phyloP scores from a whole-genome alignment of 2,888 invertebrate species.

The Octonoba sinensis region DNA sequence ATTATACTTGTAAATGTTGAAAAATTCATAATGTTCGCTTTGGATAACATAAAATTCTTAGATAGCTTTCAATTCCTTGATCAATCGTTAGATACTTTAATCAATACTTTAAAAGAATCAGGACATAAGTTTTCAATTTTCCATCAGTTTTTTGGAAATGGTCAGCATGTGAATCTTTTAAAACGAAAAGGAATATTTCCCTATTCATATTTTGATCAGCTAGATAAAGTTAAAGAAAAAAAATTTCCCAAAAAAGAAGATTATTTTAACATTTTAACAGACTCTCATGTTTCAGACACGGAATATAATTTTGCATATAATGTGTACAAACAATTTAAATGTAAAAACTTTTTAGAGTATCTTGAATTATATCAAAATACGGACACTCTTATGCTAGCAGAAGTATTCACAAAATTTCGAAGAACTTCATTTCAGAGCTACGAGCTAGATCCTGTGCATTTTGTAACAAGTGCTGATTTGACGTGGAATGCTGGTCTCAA shows the following conservation, averaged over 20 bases:
- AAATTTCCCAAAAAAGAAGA: constrained; percentile 6
- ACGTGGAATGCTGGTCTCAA: constrained; percentile 69
- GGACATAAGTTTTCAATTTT: constrained; percentile 17
- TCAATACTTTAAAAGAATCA: constrained; percentile 36
- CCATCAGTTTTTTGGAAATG: neutral
- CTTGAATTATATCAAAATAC: constrained; percentile 17
- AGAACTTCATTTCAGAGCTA: neutral
- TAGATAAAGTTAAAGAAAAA: constrained; percentile 11
- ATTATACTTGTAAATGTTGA: constrained; percentile 11
- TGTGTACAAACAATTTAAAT: constrained; percentile 16
- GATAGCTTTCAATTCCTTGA: constrained; percentile 65
- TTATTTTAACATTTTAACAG: constrained; percentile 17
- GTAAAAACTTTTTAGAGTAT: constrained; percentile 9
- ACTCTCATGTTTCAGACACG: neutral
- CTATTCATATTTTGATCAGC: constrained; percentile 16
- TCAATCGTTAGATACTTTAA: constrained; percentile 33
- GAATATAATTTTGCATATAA: constrained; percentile 20
- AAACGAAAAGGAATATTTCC: constrained; percentile 28
- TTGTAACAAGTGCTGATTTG: constrained; percentile 47
- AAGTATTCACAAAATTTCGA: constrained; percentile 22
- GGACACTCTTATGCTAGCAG: constrained; percentile 10
- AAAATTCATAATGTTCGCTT: constrained; percentile 59
- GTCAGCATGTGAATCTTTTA: neutral
- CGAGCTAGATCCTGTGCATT: constrained; percentile 15
- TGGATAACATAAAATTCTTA: constrained; percentile 64